Conservation (phyloP, 1,140 invertebrate genomes). For the Drosophila pseudoobscura region DNA sequence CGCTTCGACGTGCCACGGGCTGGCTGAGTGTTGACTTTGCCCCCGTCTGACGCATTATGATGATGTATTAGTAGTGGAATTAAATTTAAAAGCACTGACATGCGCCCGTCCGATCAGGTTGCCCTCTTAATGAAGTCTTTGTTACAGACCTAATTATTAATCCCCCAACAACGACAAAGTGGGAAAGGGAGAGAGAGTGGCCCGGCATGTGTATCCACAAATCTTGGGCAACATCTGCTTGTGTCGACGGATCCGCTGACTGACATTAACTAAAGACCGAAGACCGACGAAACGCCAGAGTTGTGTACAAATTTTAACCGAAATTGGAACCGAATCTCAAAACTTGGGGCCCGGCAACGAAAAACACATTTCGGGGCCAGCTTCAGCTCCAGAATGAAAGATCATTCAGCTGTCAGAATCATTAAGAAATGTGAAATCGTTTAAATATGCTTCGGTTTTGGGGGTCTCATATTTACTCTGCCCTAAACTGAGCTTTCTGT, state of each 20-base stretch:
- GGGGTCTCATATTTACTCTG: constrained; percentile 29
- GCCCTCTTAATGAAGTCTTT: constrained; percentile 65
- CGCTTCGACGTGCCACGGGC: background rate
- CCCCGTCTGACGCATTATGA: constrained; percentile 62
- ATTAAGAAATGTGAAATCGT: constrained; percentile 78
- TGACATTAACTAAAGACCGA: constrained; percentile 75
- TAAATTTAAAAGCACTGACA: constrained; percentile 73
- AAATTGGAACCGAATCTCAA: constrained; percentile 23
- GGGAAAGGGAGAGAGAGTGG: background rate
- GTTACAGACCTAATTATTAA: constrained; percentile 62
- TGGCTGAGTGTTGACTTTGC: constrained; percentile 48
- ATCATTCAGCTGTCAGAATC: constrained; percentile 81
- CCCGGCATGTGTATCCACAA: background rate
- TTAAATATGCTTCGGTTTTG: constrained; percentile 59
- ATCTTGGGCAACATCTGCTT: constrained; percentile 52
- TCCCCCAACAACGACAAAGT: constrained; percentile 7
- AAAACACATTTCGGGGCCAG: constrained; percentile 35
- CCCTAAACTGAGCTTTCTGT: constrained; percentile 64
- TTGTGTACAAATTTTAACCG: constrained; percentile 56
- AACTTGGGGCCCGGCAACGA: constrained; percentile 15
- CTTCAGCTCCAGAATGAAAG: constrained; percentile 54
- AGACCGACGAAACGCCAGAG: constrained; percentile 42
- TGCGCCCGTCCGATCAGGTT: constrained; percentile 49
- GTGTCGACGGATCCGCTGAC: constrained; percentile 38
- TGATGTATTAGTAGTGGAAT: constrained; percentile 73